These are phyloP conservation scores for Teleogryllus occipitalis DNA, from an alignment of 1,140 invertebrate genomes.

Conservation along the genomic window DNA sequence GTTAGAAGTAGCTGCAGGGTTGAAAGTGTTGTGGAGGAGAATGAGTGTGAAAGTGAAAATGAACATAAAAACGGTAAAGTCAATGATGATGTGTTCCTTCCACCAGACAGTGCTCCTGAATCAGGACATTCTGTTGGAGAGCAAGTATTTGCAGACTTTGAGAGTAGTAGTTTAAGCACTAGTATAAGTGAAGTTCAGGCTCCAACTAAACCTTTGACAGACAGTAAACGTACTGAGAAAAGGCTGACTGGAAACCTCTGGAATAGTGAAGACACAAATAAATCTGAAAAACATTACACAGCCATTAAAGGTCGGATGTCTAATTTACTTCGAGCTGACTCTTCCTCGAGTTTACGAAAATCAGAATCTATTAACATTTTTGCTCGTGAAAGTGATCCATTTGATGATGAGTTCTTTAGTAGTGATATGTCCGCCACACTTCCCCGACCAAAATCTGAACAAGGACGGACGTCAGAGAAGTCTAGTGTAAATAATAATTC, in stretches of 20 bases:
- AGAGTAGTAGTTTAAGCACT: slow-evolving; percentile 16
- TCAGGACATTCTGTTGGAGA: not conserved
- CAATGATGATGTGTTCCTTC: slow-evolving; percentile 26
- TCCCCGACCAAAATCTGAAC: slow-evolving; percentile 14
- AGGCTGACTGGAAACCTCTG: not conserved
- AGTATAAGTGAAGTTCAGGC: slow-evolving; percentile 12
- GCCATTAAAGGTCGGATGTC: slow-evolving; percentile 27
- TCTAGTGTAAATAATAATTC: slow-evolving; percentile 15
- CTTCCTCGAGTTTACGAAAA: slow-evolving; percentile 49
- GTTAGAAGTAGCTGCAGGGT: slow-evolving; percentile 18
- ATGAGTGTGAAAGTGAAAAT: slow-evolving; percentile 15
- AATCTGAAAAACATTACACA: slow-evolving; percentile 11
- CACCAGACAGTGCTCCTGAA: slow-evolving; percentile 12
- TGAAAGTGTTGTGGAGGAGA: slow-evolving; percentile 20
- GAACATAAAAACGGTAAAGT: slow-evolving; percentile 20
- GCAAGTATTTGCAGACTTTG: slow-evolving; percentile 18
- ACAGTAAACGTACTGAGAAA: slow-evolving; percentile 9
- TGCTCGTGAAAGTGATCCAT: slow-evolving; percentile 68
- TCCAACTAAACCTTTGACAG: slow-evolving; percentile 15
- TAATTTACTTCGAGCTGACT: slow-evolving; percentile 36
- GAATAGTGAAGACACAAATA: slow-evolving; percentile 17
- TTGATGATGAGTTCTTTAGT: slow-evolving; percentile 80
- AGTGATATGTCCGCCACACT: not conserved
- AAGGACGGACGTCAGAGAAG: slow-evolving; percentile 14
- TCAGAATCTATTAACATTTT: slow-evolving; percentile 84